Base-by-base conservation (phyloP, 92 coral and sea anemone genomes). In the Pocillopora grandis region DNA sequence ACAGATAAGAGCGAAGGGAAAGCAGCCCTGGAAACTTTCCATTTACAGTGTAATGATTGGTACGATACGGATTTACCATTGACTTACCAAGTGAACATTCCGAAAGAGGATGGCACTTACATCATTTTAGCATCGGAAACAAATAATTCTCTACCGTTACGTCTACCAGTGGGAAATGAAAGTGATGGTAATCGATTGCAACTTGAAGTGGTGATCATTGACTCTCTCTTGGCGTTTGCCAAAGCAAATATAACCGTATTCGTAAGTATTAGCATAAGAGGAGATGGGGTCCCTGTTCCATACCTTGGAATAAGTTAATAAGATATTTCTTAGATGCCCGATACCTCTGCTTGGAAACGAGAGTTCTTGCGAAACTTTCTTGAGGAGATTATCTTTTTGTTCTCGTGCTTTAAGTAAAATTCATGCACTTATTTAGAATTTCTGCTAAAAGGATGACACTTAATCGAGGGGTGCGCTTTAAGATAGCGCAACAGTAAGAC, bases 81-180 rank as follows among this genome's bases (percentile, higher is more conserved):
- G 76, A 58, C 18, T 9, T 90, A 87, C 64, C 85, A 87, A 65
- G 71, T 66, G 31, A 77, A 74, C 77, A 37, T 87, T 72, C 93
- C 88, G 14, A 82, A 58, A 27, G 11, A 12, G 12, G 76, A 87
- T 58, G 80, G 80, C 18, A 80, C 70, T 15, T 78, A 70, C 55
- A 77, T 86, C 15, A 52, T 84, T 17, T 68, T 87, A 16, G 85
- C 86, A 61, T 77, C 48, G 27, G 85, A 72, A 23, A 14, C 11
- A 2, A 74, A 71, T 11, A 84, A 68, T 78, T 52, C 80, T 0
- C 71, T 79, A 5, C 57, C 23, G 6, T 48, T 83, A 9, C 85
- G 81, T 48, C 81, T 90, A 11, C 93, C 93, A 11, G 91, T 83
- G 31, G 93, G 93, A 49, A 61, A 83, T 52, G 36, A 81, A 6